These are phyloP conservation scores for Pogonomyrmex barbatus DNA, from an alignment of 1,140 invertebrate genomes.

Conservation along the genomic window DNA sequence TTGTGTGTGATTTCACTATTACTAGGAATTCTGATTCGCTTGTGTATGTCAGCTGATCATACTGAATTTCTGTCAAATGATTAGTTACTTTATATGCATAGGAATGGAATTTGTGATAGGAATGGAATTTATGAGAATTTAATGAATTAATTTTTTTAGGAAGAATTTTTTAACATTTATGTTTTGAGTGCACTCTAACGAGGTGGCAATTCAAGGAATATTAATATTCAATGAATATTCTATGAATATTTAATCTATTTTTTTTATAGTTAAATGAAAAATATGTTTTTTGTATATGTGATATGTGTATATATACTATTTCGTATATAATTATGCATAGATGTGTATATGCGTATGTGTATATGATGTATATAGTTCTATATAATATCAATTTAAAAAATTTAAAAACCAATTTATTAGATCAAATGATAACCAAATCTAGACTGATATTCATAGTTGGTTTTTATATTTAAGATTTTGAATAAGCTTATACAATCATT, in stretches of 20 bases:
- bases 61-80: neutral
- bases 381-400: too few relatives aligned
- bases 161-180: neutral
- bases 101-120: neutral
- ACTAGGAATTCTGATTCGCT: neutral
- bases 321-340: too few relatives aligned
- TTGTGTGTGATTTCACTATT: neutral
- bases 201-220: neutral
- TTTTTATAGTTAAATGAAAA: neutral
- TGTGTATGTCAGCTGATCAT: neutral
- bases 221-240: neutral
- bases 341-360: too few relatives aligned
- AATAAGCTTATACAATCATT: too few relatives aligned
- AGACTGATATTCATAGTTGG: too few relatives aligned
- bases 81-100: neutral
- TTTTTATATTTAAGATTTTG: too few relatives aligned
- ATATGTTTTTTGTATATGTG: neutral
- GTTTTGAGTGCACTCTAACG: neutral
- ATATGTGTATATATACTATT: too few relatives aligned
- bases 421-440: too few relatives aligned
- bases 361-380: too few relatives aligned
- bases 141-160: neutral
- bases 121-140: neutral
- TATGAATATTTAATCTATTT: slow-evolving; percentile 3
- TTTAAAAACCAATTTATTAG: too few relatives aligned